Evolutionary conservation across 2,888 invertebrate genomes (phyloP).

Genomic region (Priapulus caudatus): DNA sequence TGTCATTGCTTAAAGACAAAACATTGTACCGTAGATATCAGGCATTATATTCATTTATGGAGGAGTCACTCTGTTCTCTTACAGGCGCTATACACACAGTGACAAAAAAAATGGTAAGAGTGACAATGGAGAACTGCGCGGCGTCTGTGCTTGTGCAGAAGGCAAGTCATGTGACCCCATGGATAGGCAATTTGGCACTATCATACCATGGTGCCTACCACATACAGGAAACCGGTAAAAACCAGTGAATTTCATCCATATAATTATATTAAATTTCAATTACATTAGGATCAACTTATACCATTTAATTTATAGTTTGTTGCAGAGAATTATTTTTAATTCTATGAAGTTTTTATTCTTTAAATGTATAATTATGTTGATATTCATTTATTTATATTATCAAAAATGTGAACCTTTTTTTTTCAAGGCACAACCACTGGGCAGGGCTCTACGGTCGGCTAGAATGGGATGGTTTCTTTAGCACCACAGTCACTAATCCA

Average conservation of each 20-base stretch:
- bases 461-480: constrained; percentile 73
- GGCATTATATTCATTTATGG: too few species aligned
- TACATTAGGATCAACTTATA: too few species aligned
- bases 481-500: constrained; percentile 61
- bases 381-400: too few species aligned
- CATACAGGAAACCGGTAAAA: constrained; percentile 75
- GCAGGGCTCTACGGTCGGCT: constrained; percentile 67
- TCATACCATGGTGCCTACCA: constrained; percentile 77
- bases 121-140: constrained; percentile 46
- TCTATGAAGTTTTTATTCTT: too few species aligned
- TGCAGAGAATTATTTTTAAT: too few species aligned
- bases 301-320: too few species aligned
- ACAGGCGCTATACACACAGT: constrained; percentile 45
- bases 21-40: too few species aligned
- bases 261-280: too few species aligned
- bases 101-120: constrained; percentile 46
- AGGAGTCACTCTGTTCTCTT: constrained; percentile 15
- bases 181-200: constrained; percentile 65
- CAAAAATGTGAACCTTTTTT: too few species aligned
- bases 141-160: constrained; percentile 61
- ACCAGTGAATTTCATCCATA: too few species aligned
- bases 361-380: too few species aligned
- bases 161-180: constrained; percentile 49
- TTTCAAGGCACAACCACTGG: constrained; percentile 76
- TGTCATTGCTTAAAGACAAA: too few species aligned